Evolutionary conservation across 2,888 invertebrate genomes (phyloP).

Genomic region (Euzophera pinguis): DNA sequence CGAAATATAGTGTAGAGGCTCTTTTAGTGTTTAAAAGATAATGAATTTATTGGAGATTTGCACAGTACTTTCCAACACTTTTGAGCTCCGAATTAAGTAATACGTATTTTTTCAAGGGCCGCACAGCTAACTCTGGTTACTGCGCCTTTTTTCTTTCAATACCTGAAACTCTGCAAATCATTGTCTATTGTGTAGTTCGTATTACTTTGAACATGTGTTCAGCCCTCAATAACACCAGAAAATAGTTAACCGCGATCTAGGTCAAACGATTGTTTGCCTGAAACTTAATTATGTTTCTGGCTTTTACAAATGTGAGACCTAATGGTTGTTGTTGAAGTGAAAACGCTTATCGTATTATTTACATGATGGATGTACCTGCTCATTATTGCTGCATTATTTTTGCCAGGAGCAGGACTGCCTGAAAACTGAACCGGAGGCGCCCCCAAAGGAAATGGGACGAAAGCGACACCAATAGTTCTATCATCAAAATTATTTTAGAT

Average conservation of each 20-base stretch:
- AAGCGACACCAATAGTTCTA: too few species aligned
- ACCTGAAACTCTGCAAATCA: constrained; percentile 40
- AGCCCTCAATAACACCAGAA: constrained; percentile 12
- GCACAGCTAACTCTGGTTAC: constrained; percentile 17
- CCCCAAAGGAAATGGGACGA: too few species aligned
- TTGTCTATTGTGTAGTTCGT: constrained; percentile 28
- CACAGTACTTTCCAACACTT: too few species aligned
- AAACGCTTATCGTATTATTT: background rate
- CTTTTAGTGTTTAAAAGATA: too few species aligned
- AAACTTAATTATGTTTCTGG: background rate
- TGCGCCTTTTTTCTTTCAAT: background rate
- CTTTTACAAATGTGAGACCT: constrained; percentile 19
- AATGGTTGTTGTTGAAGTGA: background rate
- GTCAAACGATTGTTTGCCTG: constrained; percentile 23
- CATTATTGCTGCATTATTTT: background rate
- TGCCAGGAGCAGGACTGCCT: background rate
- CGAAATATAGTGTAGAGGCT: too few species aligned
- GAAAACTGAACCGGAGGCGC: too few species aligned
- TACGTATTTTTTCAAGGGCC: constrained; percentile 15
- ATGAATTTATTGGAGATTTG: too few species aligned
- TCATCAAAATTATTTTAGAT: background rate
- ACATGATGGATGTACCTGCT: background rate
- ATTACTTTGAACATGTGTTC: constrained; percentile 14
- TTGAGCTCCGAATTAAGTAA: background rate
- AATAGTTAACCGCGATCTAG: constrained; percentile 25